Evolutionary conservation across 2,797 vertebrate genomes (phyloP).

Genomic region (Mus minutoides): DNA sequence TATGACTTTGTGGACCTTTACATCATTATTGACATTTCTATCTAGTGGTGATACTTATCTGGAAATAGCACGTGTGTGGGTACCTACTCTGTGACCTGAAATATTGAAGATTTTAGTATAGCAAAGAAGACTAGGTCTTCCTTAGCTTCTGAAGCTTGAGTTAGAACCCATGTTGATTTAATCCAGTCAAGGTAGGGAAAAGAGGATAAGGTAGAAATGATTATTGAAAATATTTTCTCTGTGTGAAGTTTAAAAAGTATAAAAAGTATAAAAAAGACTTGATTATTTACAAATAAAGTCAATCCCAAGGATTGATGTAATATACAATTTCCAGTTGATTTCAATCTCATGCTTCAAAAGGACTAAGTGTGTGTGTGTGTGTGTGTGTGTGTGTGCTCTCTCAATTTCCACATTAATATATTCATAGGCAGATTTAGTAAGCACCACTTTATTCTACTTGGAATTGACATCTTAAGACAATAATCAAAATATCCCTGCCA

Average conservation of each 20-base stretch:
- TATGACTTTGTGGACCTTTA: neutral
- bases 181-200: constrained; percentile 49
- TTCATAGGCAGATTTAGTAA: neutral
- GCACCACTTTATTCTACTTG: neutral
- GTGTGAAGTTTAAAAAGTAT: constrained; percentile 48
- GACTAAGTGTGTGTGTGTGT: neutral
- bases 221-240: constrained; percentile 55
- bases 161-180: constrained; percentile 21
- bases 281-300: constrained; percentile 2
- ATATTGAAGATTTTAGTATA: neutral
- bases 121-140: neutral
- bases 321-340: neutral
- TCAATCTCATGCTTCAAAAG: neutral
- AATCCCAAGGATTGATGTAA: neutral
- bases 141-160: neutral
- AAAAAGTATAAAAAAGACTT: no score
- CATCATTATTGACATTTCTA: neutral
- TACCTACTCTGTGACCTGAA: neutral
- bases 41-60: neutral
- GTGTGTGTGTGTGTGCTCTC: neutral
- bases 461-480: neutral
- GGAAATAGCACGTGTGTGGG: neutral
- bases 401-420: neutral
- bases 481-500: neutral
- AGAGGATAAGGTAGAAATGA: constrained; percentile 46